phyloP scores from a whole-genome alignment of 1,140 invertebrate species.

The Micrasema longulum region DNA sequence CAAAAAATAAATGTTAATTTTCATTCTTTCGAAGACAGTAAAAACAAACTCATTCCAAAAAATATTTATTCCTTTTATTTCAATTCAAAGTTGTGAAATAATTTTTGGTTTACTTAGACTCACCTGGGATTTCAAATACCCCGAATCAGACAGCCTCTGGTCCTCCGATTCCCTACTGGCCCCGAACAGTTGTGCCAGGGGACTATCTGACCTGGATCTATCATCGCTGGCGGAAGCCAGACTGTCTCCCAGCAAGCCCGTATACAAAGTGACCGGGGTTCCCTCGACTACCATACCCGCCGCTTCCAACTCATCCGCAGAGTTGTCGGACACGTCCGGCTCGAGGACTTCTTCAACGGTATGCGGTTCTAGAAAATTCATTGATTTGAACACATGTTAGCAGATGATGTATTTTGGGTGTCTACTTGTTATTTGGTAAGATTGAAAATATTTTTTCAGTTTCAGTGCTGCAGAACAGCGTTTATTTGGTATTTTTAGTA shows the following conservation, averaged over 20 bases:
- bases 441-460: too few relatives aligned
- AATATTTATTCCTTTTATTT: too few relatives aligned
- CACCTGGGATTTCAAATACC: constrained; percentile 47
- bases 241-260: constrained; percentile 13
- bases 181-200: constrained; percentile 26
- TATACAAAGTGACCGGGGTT: not conserved
- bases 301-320: not conserved
- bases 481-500: too few relatives aligned
- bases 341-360: not conserved
- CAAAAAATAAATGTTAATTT: too few relatives aligned
- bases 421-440: too few relatives aligned
- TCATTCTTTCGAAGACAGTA: too few relatives aligned
- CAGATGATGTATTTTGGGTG: too few relatives aligned
- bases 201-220: constrained; percentile 18
- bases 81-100: too few relatives aligned
- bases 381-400: too few relatives aligned
- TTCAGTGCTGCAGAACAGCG: too few relatives aligned
- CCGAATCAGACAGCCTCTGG: constrained; percentile 43
- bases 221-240: constrained; percentile 14
- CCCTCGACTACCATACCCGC: not conserved
- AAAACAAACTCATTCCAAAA: too few relatives aligned
- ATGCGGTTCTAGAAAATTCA: not conserved
- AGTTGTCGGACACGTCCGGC: not conserved
- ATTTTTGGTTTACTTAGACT: too few relatives aligned
- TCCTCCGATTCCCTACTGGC: constrained; percentile 39